These are phyloP conservation scores for Dendrocopos noguchii DNA, from an alignment of 2,113 vertebrate genomes.

Conservation along the genomic window DNA sequence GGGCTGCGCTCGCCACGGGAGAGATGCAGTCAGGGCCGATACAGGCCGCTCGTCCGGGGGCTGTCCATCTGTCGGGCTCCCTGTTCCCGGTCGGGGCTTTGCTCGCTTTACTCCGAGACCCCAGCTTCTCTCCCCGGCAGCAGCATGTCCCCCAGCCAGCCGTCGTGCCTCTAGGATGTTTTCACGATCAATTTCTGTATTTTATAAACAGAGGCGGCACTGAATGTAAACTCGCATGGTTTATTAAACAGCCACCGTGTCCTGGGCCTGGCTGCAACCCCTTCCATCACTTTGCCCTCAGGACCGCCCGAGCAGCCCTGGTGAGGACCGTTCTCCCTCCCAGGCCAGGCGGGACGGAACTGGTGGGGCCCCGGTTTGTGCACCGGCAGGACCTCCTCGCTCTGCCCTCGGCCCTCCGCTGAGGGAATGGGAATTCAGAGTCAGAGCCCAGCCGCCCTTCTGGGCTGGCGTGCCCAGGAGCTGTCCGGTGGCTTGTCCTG, in stretches of 20 bases:
- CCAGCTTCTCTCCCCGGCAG: background rate
- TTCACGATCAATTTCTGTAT: background rate
- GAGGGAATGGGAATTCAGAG: background rate
- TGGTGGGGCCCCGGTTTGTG: background rate
- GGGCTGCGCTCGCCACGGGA: no score
- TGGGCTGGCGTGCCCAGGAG: background rate
- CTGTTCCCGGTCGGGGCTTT: no score
- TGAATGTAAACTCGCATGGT: background rate
- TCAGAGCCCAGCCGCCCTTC: background rate
- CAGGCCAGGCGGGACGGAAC: no score
- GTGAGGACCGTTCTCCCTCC: background rate
- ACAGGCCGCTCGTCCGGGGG: background rate
- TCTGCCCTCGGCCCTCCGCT: no score
- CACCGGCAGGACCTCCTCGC: no score
- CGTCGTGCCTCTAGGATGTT: background rate
- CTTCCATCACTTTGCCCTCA: background rate
- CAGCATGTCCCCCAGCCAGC: background rate
- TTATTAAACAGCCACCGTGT: background rate
- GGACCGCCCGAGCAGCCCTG: background rate
- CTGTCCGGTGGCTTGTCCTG: background rate
- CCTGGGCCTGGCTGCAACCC: background rate
- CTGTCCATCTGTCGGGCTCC: background rate
- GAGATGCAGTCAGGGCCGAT: background rate
- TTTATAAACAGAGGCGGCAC: conserved; percentile 29
- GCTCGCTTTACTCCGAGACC: no score